Conservation (phyloP, 2,113 vertebrate species). For the Muntiacus reevesi region DNA sequence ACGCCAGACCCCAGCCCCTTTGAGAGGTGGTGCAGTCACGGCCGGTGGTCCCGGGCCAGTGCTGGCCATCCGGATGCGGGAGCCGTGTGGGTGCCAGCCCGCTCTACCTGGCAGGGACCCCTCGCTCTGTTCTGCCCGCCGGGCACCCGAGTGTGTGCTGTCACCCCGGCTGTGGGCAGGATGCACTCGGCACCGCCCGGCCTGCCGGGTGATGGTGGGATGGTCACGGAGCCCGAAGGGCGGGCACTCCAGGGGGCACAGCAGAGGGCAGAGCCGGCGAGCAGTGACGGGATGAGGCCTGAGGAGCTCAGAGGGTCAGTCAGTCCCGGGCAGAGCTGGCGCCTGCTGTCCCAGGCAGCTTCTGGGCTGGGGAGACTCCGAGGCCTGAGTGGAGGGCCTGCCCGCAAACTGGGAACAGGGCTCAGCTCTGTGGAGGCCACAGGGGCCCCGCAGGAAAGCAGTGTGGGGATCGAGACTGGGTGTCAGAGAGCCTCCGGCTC, state of each 20-base stretch:
- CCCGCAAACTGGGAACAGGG: accelerated
- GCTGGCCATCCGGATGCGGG: accelerated
- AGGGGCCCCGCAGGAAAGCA: not conserved
- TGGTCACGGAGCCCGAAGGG: not conserved
- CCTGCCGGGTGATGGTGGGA: accelerated
- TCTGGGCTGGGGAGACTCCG: not conserved
- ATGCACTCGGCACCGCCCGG: accelerated
- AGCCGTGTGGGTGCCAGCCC: accelerated
- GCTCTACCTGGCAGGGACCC: accelerated
- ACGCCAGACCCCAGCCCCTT: not conserved
- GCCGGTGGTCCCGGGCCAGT: not conserved
- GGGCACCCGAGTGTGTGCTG: not conserved
- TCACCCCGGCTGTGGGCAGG: accelerated
- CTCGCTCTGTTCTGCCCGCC: accelerated
- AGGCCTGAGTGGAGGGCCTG: not conserved
- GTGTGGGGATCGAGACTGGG: not conserved
- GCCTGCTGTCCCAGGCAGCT: accelerated
- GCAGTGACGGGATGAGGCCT: not conserved
- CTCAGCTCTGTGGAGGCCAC: accelerated
- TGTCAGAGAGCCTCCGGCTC: accelerated
- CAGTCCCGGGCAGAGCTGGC: too few relatives aligned
- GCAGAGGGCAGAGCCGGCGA: not conserved
- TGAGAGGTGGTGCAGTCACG: accelerated
- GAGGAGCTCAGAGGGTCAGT: accelerated
- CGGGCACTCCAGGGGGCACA: accelerated